Conservation (phyloP, 2,797 vertebrate species). For the Acanthis flammea region DNA sequence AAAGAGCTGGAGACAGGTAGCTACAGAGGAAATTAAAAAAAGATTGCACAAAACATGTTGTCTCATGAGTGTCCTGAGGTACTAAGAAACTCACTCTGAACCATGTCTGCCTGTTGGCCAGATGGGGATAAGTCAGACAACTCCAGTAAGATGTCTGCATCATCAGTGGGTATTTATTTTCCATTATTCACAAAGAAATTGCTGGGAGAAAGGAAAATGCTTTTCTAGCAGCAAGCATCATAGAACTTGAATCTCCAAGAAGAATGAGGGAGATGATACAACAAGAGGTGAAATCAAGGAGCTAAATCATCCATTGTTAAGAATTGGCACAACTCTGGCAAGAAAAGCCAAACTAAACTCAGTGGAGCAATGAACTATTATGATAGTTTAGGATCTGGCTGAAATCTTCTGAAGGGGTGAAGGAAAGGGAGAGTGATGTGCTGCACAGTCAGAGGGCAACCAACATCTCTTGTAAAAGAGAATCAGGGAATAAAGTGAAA, state of each 20-base stretch:
- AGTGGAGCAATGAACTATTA: not conserved
- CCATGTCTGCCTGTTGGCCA: not conserved
- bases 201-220: not conserved
- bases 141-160: not conserved
- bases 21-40: not conserved
- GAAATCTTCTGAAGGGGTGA: not conserved
- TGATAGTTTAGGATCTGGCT: not conserved
- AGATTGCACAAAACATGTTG: not conserved
- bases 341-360: not conserved
- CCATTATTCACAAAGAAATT: not conserved
- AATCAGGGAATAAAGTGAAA: not conserved
- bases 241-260: not conserved
- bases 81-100: not conserved
- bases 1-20: conserved; percentile 8
- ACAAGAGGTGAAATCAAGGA: not conserved
- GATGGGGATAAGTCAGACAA: not conserved
- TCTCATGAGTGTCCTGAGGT: not conserved
- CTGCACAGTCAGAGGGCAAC: not conserved
- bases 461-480: not conserved
- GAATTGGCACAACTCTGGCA: not conserved
- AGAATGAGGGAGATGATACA: not conserved
- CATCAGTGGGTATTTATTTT: not conserved
- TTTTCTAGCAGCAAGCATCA: not conserved
- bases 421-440: not conserved
- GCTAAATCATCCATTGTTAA: not conserved